phyloP scores from a whole-genome alignment of 2,888 invertebrate species.

The Epirrhoe tristata region DNA sequence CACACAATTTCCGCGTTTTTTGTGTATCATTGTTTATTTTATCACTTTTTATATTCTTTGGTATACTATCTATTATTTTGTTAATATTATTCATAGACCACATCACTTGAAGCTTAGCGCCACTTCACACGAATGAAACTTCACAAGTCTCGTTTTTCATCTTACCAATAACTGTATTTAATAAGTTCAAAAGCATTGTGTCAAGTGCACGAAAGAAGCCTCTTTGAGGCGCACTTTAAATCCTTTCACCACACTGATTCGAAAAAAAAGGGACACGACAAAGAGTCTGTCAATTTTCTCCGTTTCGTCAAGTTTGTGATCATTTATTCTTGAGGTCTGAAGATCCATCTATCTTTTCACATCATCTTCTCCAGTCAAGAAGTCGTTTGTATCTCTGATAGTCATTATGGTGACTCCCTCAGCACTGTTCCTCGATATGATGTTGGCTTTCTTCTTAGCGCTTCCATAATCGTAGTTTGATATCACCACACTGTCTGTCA shows the following conservation, averaged over 20 bases:
- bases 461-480: conserved; percentile 82
- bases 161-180: not conserved
- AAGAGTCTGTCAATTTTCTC: too few species aligned
- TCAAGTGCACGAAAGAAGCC: too few species aligned
- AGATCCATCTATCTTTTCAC: conserved; percentile 65
- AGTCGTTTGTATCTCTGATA: conserved; percentile 71
- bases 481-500: conserved; percentile 81
- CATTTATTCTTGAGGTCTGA: too few species aligned
- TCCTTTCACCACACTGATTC: too few species aligned
- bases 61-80: not conserved
- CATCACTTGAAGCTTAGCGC: not conserved
- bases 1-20: not conserved
- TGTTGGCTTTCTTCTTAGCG: conserved; percentile 78
- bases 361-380: conserved; percentile 66
- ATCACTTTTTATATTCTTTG: conserved; percentile 2
- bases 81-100: not conserved
- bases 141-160: not conserved
- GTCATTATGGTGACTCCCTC: conserved; percentile 79
- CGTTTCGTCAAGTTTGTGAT: not conserved
- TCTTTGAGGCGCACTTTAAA: not conserved
- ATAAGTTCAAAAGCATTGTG: too few species aligned
- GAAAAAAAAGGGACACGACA: too few species aligned
- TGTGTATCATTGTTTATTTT: not conserved
- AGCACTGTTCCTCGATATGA: conserved; percentile 71
- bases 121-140: not conserved